Evolutionary conservation across 2,113 vertebrate species (phyloP).

Genomic region (Oplegnathus fasciatus): DNA sequence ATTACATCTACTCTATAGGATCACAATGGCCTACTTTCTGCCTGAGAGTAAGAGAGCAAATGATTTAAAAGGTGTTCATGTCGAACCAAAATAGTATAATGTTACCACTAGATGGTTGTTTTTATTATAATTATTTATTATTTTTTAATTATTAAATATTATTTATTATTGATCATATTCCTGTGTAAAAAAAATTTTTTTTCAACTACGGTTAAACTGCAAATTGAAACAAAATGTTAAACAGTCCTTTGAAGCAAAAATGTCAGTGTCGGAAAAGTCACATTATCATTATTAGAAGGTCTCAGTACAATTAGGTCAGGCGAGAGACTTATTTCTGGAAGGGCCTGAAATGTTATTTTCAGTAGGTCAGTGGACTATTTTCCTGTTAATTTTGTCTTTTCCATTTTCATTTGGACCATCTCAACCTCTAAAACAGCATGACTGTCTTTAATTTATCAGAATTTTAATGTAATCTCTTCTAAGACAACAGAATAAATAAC

Average conservation of each 20-base stretch:
- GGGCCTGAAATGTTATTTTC: neutral
- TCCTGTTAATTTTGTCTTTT: neutral
- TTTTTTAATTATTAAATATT: too few relatives aligned
- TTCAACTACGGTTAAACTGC: neutral
- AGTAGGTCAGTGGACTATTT: neutral
- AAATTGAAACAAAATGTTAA: neutral
- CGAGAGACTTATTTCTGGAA: conserved; percentile 3
- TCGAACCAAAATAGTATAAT: conserved; percentile 5
- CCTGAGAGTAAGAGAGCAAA: conserved; percentile 8
- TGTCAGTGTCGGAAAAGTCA: neutral
- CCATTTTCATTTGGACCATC: neutral
- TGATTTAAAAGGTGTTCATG: neutral
- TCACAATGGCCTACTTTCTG: conserved; percentile 50
- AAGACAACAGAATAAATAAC: conserved; percentile 12
- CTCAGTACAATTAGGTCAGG: conserved; percentile 17
- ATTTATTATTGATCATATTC: neutral
- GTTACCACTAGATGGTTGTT: neutral
- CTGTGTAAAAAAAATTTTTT: neutral
- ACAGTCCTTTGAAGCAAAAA: neutral
- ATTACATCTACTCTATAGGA: conserved; percentile 32
- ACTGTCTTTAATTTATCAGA: neutral
- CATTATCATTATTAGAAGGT: neutral
- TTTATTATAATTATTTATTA: neutral
- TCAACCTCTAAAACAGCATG: neutral
- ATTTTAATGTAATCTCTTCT: conserved; percentile 22